These are phyloP conservation scores for Lordiphosa clarofinis DNA, from an alignment of 1,140 invertebrate genomes.

Conservation along the genomic window DNA sequence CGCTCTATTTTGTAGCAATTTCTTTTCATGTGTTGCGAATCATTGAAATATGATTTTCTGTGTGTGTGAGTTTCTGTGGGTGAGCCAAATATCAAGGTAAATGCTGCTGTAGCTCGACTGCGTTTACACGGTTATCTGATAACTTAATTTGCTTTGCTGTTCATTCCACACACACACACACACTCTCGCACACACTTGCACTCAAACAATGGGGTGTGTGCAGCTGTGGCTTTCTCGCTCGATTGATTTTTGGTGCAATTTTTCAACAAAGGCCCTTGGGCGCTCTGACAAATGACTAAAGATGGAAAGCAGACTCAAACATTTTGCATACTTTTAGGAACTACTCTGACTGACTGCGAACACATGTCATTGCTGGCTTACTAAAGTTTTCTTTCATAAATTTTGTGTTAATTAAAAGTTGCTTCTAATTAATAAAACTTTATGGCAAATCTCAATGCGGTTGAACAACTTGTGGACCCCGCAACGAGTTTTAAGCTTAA, in stretches of 20 bases:
- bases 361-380: too few relatives aligned
- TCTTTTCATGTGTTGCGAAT: conserved; percentile 21
- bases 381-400: too few relatives aligned
- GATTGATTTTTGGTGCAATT: conserved; percentile 51
- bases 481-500: conserved; percentile 18
- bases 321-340: too few relatives aligned
- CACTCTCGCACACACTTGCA: conserved; percentile 17
- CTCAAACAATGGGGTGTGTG: conserved; percentile 34
- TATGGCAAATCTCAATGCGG: not conserved
- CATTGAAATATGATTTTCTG: too few relatives aligned
- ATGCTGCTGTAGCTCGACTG: conserved; percentile 28
- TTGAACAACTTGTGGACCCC: conserved; percentile 6
- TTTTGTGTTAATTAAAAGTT: too few relatives aligned
- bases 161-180: conserved; percentile 27
- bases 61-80: conserved; percentile 12
- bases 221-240: conserved; percentile 54
- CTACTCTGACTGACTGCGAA: too few relatives aligned
- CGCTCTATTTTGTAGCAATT: conserved; percentile 23
- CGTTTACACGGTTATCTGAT: conserved; percentile 61
- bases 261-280: conserved; percentile 17
- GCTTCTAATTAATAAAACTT: too few relatives aligned
- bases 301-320: too few relatives aligned
- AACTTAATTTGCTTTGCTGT: conserved; percentile 69
- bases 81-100: conserved; percentile 34
- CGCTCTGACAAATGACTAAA: not conserved